A percentile compares a stretch with the other conserved stretches of the same genome.
These are phyloP conservation scores for Drosophila elegans DNA, from an alignment of 1,140 invertebrate species.

Conservation along the genomic window DNA sequence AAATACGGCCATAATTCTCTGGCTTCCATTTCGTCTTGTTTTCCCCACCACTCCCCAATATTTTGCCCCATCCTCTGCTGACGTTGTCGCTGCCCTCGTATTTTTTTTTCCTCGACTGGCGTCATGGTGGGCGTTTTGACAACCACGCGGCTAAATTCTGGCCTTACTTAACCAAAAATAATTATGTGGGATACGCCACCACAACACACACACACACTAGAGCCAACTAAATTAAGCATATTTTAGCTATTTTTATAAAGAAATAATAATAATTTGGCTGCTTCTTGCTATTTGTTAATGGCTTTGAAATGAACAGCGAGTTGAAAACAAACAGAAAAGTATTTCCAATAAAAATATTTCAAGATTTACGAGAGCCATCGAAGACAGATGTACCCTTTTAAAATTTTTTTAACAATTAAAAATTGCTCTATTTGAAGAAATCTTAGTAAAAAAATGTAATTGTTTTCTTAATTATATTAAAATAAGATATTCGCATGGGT, in stretches of 20 bases:
- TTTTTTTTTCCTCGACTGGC: slow-evolving; percentile 47
- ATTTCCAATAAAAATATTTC: slow-evolving; percentile 18
- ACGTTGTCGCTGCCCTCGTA: slow-evolving; percentile 47
- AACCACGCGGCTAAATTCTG: slow-evolving; percentile 61
- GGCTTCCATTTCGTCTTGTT: slow-evolving; percentile 65
- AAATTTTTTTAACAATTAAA: not conserved
- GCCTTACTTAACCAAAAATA: slow-evolving; percentile 76
- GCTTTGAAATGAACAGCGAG: slow-evolving; percentile 69
- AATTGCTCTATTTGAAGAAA: not conserved
- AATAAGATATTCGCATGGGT: no score
- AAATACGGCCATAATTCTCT: slow-evolving; percentile 78
- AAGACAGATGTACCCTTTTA: slow-evolving; percentile 6
- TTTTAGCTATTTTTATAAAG: slow-evolving; percentile 78
- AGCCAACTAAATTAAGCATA: slow-evolving; percentile 79
- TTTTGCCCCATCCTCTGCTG: slow-evolving; percentile 25
- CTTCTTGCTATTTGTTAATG: slow-evolving; percentile 80
- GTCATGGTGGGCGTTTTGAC: slow-evolving; percentile 73
- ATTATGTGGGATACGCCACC: slow-evolving; percentile 72
- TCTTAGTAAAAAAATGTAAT: no score
- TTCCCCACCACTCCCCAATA: slow-evolving; percentile 36
- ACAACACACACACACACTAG: slow-evolving; percentile 21
- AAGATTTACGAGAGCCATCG: slow-evolving; percentile 11
- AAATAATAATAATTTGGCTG: slow-evolving; percentile 70
- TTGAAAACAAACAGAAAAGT: slow-evolving; percentile 20
- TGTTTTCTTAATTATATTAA: no score